Evolutionary conservation across 64 coral and sea anemone species (phyloP).

Genomic region (Astreopora myriophthalma): DNA sequence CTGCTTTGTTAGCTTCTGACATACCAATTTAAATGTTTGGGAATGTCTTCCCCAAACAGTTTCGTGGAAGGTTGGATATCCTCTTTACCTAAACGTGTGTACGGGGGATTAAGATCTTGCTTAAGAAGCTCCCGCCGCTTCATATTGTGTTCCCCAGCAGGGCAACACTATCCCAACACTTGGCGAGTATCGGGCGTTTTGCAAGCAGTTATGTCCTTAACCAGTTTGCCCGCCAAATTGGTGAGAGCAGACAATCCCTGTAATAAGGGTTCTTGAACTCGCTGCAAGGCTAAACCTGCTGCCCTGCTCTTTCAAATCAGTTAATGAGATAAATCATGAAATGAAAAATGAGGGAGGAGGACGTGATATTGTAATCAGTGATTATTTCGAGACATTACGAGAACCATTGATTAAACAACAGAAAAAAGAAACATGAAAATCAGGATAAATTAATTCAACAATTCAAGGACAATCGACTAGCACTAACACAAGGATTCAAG

Average conservation of each 20-base stretch:
- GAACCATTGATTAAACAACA: no score
- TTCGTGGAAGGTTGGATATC: background rate
- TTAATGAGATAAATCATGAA: no score
- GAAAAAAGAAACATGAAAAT: no score
- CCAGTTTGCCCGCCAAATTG: constrained; percentile 25
- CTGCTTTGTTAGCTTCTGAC: no score
- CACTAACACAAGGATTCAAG: no score
- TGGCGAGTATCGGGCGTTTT: background rate
- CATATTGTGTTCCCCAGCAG: background rate
- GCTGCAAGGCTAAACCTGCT: constrained; percentile 22
- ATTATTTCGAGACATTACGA: no score
- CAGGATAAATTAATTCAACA: no score
- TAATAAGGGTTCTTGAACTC: constrained; percentile 47
- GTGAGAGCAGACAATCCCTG: constrained; percentile 44
- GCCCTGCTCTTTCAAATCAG: no score
- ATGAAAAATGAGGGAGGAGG: no score
- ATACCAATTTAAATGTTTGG: no score
- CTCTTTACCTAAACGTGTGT: constrained; percentile 49
- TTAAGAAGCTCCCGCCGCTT: constrained; percentile 31
- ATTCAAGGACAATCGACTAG: no score
- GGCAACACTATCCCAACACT: background rate
- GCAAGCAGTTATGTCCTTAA: background rate
- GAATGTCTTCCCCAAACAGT: constrained; percentile 56
- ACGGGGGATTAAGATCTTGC: constrained; percentile 48
- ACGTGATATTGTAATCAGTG: no score